phyloP scores from a whole-genome alignment of 2,888 invertebrate species.

The Ernsta delagoae region DNA sequence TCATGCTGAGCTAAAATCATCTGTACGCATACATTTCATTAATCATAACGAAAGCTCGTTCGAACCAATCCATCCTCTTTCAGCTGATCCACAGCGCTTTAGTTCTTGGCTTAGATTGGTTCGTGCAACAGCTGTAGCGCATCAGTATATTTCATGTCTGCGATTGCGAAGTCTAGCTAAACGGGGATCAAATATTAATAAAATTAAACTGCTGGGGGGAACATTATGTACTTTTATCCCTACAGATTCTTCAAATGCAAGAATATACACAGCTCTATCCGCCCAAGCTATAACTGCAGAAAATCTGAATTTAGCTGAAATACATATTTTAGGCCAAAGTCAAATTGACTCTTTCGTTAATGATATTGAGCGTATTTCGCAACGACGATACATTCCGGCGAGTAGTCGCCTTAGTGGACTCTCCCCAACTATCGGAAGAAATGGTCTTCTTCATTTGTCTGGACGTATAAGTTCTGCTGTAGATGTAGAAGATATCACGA shows the following conservation, averaged over 20 bases:
- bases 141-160: conserved; percentile 5
- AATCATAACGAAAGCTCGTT: neutral
- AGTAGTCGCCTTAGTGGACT: conserved; percentile 3
- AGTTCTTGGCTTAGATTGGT: conserved; percentile 5
- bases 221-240: conserved; percentile 1
- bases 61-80: neutral
- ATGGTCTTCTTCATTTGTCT: conserved; percentile 3
- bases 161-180: conserved; percentile 1
- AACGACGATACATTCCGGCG: neutral
- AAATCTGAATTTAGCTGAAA: neutral
- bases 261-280: neutral
- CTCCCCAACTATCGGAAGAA: neutral
- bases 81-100: conserved; percentile 11
- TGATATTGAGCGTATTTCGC: conserved; percentile 3
- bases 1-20: neutral
- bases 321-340: conserved; percentile 8
- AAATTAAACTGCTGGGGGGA: neutral
- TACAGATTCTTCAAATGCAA: neutral
- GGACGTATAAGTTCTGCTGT: neutral
- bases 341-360: neutral
- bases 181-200: neutral
- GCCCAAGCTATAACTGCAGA: neutral
- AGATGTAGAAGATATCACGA: neutral
- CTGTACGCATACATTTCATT: neutral
- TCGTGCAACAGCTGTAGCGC: neutral